phyloP scores from a whole-genome alignment of 2,113 vertebrate species.

The Cettia cetti region DNA sequence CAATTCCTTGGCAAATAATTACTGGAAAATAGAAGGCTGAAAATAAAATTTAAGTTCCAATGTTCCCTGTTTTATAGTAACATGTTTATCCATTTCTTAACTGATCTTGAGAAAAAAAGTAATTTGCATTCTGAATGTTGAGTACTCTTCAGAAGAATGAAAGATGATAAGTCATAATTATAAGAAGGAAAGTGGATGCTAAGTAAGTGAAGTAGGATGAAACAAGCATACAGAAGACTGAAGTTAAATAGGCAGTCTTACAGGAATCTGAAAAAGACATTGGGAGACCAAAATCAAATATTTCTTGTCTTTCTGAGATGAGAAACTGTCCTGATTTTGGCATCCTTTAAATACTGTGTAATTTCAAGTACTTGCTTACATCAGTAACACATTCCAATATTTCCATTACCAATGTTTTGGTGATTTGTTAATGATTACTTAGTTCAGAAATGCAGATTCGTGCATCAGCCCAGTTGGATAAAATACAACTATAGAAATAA shows the following conservation, averaged over 20 bases:
- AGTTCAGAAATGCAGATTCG: not conserved
- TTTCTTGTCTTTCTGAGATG: not conserved
- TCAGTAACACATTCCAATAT: not conserved
- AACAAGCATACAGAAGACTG: not conserved
- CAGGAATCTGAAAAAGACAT: not conserved
- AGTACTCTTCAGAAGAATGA: not conserved
- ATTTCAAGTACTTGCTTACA: not conserved
- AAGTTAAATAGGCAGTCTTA: not conserved
- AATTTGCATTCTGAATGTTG: not conserved
- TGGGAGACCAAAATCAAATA: not conserved
- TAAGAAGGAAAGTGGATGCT: not conserved
- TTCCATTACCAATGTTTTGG: accelerated
- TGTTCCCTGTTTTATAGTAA: not conserved
- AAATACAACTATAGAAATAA: not conserved
- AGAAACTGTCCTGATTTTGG: not conserved
- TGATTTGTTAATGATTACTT: not conserved
- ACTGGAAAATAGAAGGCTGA: not conserved
- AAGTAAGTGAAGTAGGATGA: not conserved
- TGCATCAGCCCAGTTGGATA: not conserved
- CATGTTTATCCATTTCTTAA: not conserved
- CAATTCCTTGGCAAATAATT: not conserved
- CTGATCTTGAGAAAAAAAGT: not conserved
- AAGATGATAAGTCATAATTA: not conserved
- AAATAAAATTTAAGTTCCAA: accelerated
- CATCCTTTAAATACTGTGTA: not conserved